Percentiles rank a stretch among this genome's conserved stretches.
phyloP scores from a whole-genome alignment of 1,140 invertebrate species.

The Polyergus mexicanus region DNA sequence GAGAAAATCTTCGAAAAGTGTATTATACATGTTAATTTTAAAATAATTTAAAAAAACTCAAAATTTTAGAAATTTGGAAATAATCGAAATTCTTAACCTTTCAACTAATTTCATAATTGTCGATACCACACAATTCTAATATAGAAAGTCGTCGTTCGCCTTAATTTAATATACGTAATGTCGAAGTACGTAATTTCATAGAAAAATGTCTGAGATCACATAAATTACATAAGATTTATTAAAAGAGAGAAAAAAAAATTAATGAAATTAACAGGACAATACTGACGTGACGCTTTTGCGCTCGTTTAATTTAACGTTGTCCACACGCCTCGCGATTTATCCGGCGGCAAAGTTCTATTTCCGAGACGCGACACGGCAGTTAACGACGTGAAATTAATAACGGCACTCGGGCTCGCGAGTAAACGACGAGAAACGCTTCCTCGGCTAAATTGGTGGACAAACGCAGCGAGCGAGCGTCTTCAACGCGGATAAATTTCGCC shows the following conservation, averaged over 20 bases:
- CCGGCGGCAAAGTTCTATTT: conserved; percentile 62
- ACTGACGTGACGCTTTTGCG: conserved; percentile 16
- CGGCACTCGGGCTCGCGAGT: conserved; percentile 53
- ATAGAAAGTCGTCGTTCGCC: background rate
- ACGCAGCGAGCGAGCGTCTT: conserved; percentile 61
- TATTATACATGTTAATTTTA: background rate
- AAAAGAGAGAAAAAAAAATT: conserved; percentile 2
- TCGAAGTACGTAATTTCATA: background rate
- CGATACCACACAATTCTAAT: background rate
- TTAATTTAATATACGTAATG: background rate
- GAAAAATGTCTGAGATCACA: background rate
- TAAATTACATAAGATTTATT: conserved; percentile 19
- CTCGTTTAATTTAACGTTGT: conserved; percentile 53
- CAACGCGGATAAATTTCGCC: conserved; percentile 69
- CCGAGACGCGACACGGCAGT: conserved; percentile 56
- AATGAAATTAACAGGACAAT: conserved; percentile 27
- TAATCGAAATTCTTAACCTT: background rate
- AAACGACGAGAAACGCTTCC: conserved; percentile 66
- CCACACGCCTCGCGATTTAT: conserved; percentile 46
- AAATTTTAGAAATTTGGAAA: conserved; percentile 4
- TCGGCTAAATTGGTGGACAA: conserved; percentile 73
- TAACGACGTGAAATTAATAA: conserved; percentile 74
- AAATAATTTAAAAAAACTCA: background rate
- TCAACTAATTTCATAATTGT: background rate
- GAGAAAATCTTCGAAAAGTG: background rate